phyloP scores from a whole-genome alignment of 2,113 vertebrate genomes.

The Corvus cornix region DNA sequence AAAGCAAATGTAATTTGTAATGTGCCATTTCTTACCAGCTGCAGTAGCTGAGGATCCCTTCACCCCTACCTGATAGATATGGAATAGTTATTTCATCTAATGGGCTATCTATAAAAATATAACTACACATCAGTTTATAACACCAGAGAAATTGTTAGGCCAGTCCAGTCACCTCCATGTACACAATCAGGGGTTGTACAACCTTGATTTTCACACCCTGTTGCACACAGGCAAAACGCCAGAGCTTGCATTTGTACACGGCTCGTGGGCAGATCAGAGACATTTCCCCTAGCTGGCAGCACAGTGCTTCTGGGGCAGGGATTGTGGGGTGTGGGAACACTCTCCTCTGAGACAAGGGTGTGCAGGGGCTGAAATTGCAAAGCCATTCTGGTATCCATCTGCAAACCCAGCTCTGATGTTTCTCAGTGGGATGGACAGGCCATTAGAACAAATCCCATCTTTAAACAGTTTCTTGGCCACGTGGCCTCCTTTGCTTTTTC shows the following conservation, averaged over 20 bases:
- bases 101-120: background rate
- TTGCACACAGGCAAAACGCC: accelerated
- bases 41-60: background rate
- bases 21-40: background rate
- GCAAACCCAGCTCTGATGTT: background rate
- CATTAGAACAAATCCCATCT: background rate
- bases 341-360: background rate
- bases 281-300: background rate
- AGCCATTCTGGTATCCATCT: background rate
- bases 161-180: background rate
- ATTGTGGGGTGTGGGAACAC: accelerated
- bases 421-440: background rate
- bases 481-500: background rate
- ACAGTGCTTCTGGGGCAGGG: accelerated
- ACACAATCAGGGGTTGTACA: background rate
- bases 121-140: background rate
- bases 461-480: background rate
- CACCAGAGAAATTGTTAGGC: background rate
- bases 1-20: background rate
- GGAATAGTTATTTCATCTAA: background rate
- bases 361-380: background rate
- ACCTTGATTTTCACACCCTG: background rate
- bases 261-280: background rate
- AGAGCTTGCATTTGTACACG: background rate
- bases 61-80: background rate